phyloP scores from a whole-genome alignment of 1,140 invertebrate genomes.

The Trichogramma pretiosum region DNA sequence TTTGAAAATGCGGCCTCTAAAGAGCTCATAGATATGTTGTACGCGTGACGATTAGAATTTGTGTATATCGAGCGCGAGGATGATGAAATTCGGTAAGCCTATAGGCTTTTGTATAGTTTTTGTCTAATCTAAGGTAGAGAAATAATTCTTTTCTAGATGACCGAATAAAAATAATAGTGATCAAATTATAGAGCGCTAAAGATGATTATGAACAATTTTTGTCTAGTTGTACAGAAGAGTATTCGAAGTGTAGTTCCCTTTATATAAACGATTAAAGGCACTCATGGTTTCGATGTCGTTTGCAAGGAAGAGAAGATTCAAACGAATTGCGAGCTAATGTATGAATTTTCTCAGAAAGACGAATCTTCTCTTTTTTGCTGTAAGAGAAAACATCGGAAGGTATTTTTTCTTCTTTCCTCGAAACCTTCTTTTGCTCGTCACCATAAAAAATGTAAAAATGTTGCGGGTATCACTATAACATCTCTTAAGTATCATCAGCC shows the following conservation, averaged over 20 bases:
- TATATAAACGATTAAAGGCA: neutral
- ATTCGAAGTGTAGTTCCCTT: slow-evolving; percentile 5
- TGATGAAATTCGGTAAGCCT: slow-evolving; percentile 1
- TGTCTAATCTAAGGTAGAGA: slow-evolving; percentile 8
- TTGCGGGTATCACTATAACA: slow-evolving; percentile 12
- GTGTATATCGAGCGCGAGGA: no score
- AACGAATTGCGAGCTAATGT: no score
- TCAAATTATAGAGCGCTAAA: neutral
- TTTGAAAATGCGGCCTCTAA: slow-evolving; percentile 16
- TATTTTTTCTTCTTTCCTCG: no score
- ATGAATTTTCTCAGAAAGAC: no score
- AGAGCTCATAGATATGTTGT: slow-evolving; percentile 14
- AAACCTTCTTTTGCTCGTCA: no score
- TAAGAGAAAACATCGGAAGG: neutral
- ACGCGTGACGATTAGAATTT: slow-evolving; percentile 2
- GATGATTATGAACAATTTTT: neutral
- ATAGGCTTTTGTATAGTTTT: slow-evolving; percentile 15
- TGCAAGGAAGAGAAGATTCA: neutral
- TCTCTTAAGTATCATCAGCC: slow-evolving; percentile 11
- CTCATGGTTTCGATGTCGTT: neutral
- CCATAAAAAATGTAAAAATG: neutral
- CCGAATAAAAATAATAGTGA: neutral
- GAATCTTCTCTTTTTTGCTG: no score
- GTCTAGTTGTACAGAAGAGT: slow-evolving; percentile 1
- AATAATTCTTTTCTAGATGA: slow-evolving; percentile 8